A percentile compares a stretch with the other conserved stretches of the same genome.
Evolutionary conservation across 2,113 vertebrate genomes (phyloP).

Genomic region (Hippolais icterina): DNA sequence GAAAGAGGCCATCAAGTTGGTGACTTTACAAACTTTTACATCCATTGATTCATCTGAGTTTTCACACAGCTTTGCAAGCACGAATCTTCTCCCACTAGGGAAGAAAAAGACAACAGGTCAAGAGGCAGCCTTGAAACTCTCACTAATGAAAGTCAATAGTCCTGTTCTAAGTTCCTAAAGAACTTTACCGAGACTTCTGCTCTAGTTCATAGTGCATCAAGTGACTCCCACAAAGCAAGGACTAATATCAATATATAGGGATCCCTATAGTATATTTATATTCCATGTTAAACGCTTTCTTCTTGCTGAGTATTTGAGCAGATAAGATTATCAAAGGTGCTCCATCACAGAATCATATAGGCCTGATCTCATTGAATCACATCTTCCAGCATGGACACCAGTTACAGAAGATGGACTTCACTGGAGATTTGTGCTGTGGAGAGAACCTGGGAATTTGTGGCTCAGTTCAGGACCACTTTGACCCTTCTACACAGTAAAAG

Average conservation of each 20-base stretch:
- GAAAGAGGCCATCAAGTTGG: not conserved
- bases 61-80: not conserved
- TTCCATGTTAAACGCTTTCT: not conserved
- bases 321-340: not conserved
- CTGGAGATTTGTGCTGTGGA: not conserved
- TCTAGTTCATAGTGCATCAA: not conserved
- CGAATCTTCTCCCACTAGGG: not conserved
- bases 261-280: not conserved
- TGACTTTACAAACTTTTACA: not conserved
- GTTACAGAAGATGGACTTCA: not conserved
- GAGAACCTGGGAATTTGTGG: not conserved
- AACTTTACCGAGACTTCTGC: not conserved
- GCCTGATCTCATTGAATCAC: not conserved
- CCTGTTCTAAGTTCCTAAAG: not conserved
- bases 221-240: not conserved
- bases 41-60: not conserved
- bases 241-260: not conserved
- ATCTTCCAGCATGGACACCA: not conserved
- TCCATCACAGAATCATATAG: not conserved
- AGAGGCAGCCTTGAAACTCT: not conserved
- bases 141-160: not conserved
- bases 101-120: not conserved
- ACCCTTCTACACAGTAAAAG: not conserved
- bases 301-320: not conserved
- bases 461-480: not conserved